phyloP scores from a whole-genome alignment of 2,113 vertebrate species.

The Hippolais icterina region DNA sequence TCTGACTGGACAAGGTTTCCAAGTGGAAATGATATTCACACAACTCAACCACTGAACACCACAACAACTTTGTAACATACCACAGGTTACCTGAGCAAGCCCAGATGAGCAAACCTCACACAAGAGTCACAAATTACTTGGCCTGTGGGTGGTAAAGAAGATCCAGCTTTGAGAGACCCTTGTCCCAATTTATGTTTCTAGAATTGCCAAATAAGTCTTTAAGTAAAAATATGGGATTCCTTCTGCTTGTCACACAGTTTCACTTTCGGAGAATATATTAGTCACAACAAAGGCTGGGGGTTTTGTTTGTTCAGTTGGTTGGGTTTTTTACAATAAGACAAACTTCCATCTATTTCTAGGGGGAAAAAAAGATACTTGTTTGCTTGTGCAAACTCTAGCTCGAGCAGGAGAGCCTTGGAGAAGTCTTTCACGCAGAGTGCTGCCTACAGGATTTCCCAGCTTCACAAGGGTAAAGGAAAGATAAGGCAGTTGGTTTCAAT shows the following conservation, averaged over 20 bases:
- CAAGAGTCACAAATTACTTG: not conserved
- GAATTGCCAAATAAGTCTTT: not conserved
- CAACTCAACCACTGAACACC: not conserved
- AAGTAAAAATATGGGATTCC: not conserved
- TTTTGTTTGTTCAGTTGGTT: not conserved
- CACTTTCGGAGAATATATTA: not conserved
- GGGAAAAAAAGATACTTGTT: not conserved
- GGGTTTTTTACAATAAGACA: not conserved
- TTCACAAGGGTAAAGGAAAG: constrained; percentile 27
- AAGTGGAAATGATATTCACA: not conserved
- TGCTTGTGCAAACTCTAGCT: not conserved
- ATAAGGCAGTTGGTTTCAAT: not conserved
- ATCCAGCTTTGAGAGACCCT: not conserved
- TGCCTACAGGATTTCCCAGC: constrained; percentile 18
- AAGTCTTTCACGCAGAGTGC: not conserved
- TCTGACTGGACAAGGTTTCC: not conserved
- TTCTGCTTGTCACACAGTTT: not conserved
- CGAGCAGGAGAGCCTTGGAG: not conserved
- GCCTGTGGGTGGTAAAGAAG: not conserved
- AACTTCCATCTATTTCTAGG: not conserved
- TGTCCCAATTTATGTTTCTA: not conserved
- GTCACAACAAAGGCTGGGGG: not conserved
- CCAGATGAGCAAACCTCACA: fast-evolving
- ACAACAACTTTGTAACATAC: not conserved
- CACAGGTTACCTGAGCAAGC: not conserved